These are phyloP conservation scores for Riptortus pedestris DNA, from an alignment of 1,140 invertebrate genomes.

Conservation along the genomic window DNA sequence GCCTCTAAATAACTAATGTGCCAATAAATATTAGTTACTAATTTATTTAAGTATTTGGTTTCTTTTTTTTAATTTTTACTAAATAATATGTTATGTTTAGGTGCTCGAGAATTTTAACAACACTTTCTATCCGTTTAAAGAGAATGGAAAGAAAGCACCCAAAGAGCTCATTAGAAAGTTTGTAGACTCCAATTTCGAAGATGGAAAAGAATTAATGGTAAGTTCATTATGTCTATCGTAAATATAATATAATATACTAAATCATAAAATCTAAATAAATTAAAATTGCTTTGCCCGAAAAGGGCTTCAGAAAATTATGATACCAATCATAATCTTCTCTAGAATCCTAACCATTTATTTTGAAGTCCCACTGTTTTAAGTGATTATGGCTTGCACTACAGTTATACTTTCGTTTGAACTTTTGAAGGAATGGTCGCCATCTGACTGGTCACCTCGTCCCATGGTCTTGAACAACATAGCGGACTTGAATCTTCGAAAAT, in stretches of 20 bases:
- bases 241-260: neutral
- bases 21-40: neutral
- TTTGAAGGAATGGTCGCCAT: slow-evolving; percentile 57
- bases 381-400: neutral
- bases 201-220: slow-evolving; percentile 33
- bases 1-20: too few relatives aligned
- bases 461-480: slow-evolving; percentile 50
- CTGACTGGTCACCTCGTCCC: slow-evolving; percentile 63
- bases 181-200: slow-evolving; percentile 40
- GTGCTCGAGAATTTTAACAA: slow-evolving; percentile 27
- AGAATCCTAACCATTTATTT: neutral
- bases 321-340: neutral
- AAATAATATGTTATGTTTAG: neutral
- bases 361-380: neutral
- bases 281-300: neutral
- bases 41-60: neutral
- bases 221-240: neutral
- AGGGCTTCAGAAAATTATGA: neutral
- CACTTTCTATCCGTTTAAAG: slow-evolving; percentile 24
- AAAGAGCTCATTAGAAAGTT: slow-evolving; percentile 37
- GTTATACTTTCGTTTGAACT: neutral
- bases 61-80: neutral
- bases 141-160: slow-evolving; percentile 29
- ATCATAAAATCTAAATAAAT: neutral
- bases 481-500: slow-evolving; percentile 55